These are phyloP conservation scores for Sciurus carolinensis DNA, from an alignment of 2,797 vertebrate genomes.

Conservation along the genomic window DNA sequence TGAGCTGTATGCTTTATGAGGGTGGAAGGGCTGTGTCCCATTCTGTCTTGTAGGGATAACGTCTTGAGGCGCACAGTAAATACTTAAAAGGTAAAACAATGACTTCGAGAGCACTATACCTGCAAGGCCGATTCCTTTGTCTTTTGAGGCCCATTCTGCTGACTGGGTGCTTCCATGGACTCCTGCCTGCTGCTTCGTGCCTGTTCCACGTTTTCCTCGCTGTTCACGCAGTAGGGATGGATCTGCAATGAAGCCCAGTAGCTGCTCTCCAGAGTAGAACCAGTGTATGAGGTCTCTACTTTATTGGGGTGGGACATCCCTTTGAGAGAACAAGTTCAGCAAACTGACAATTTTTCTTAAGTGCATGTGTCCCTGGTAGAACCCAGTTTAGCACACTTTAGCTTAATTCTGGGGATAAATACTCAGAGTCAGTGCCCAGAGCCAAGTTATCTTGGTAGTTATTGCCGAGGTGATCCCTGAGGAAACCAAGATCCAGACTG, in stretches of 20 bases:
- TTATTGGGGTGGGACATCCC: not conserved
- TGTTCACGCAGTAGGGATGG: not conserved
- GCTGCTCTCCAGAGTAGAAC: not conserved
- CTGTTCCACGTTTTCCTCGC: not conserved
- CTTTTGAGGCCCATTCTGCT: not conserved
- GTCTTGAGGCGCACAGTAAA: not conserved
- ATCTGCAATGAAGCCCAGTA: not conserved
- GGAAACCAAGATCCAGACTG: conserved; percentile 78
- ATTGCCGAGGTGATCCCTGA: conserved; percentile 72
- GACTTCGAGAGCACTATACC: rapidly evolving
- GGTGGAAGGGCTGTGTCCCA: not conserved
- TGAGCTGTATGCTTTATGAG: not conserved
- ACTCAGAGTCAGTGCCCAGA: conserved; percentile 30
- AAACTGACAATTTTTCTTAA: conserved; percentile 43
- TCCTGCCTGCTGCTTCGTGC: not conserved
- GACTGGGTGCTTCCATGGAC: not conserved
- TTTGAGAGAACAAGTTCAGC: conserved; percentile 14
- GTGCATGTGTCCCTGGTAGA: not conserved
- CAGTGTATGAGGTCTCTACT: not conserved
- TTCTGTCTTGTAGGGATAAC: not conserved
- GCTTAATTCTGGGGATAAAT: conserved; percentile 36
- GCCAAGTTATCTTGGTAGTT: conserved; percentile 71
- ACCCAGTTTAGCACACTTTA: not conserved
- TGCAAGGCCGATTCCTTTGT: not conserved
- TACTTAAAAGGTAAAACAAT: not conserved